Evolutionary conservation across 2,113 vertebrate genomes (phyloP), one percentile per base, ranked within the genome.

Genomic region (Rattus rattus): DNA sequence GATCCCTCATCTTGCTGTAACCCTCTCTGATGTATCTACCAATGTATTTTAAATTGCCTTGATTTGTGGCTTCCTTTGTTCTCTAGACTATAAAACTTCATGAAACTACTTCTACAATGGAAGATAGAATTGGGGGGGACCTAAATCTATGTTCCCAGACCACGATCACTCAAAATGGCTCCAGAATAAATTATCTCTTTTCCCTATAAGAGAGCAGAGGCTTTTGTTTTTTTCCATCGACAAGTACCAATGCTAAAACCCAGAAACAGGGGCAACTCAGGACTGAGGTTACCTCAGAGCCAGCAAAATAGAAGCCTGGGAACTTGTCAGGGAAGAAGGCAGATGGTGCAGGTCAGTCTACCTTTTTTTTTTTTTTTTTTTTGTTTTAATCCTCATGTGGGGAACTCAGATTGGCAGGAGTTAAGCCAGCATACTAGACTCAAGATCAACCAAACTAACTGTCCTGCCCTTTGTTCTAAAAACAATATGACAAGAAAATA

Each of bases 381-480:
- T 26, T 11, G 26, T 9, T 26, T 43, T 14, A 69, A 73, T 30
- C 61, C 43, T 16, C 14, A 33, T 43, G 79, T 49, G 63, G 83
- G 72, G 67, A 72, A 89, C 6, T 24, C 49, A 96, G 33, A 56
- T 91, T 67, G 84, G 43, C 61, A 77, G 72, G 95, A 77, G 80
- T 88, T 94, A 94, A 81, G 81, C 61, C 94, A 73, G 61, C 22
- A 94, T 0, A 0, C 20, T n/a, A 3, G 20, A 36, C 73, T 95
- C 43, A 22, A 92, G 85, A 92, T 69, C 14, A 10, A 80, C 67
- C 95, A 93, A 88, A 39, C 54, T 36, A 94, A 72, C 6, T 65
- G 61, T 67, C 26, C 63, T 70, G 86, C 5, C n/a, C 61, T 95
- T 95, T 95, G 75, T 94, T 91, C 85, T 49, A 26, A 83, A 94